Evolutionary conservation across 2,888 invertebrate species (phyloP).

Genomic region (Tanypteryx hageni): DNA sequence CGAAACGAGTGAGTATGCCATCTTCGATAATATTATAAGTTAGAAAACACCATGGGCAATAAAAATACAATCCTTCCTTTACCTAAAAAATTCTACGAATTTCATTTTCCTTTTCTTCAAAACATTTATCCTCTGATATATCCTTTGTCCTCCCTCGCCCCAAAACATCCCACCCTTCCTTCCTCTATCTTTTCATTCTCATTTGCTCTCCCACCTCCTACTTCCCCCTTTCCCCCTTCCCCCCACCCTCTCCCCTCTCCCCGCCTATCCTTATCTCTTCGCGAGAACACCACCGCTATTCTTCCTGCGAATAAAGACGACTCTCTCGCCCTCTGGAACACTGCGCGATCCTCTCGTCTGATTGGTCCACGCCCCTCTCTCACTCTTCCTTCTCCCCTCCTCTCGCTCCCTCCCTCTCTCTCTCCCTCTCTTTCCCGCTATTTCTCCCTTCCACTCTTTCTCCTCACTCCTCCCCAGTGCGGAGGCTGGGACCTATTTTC

Average conservation of each 20-base stretch:
- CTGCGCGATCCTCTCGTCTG: not conserved
- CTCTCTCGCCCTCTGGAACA: not conserved
- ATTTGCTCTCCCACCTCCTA: not conserved
- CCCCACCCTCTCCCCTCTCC: not conserved
- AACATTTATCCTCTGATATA: slow-evolving; percentile 57
- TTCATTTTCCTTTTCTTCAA: slow-evolving; percentile 5
- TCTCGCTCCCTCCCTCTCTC: not conserved
- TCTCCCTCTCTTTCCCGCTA: not conserved
- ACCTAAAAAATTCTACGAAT: not conserved
- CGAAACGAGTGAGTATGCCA: not conserved
- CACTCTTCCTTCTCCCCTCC: not conserved
- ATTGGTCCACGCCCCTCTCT: slow-evolving; percentile 21
- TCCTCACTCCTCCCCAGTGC: not conserved
- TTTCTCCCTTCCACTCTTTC: not conserved
- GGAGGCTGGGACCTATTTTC: not conserved
- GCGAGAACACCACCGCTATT: slow-evolving; percentile 42
- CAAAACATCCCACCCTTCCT: not conserved
- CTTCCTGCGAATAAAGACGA: slow-evolving; percentile 54
- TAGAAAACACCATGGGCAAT: not conserved
- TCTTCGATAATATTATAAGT: slow-evolving; percentile 1
- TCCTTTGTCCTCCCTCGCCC: slow-evolving; percentile 19
- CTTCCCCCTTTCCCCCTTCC: not conserved
- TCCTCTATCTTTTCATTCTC: not conserved
- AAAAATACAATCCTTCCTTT: not conserved
- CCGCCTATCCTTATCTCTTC: not conserved